These are phyloP conservation scores for Xestobium rufovillosum DNA, from an alignment of 2,888 invertebrate genomes.

Conservation along the genomic window DNA sequence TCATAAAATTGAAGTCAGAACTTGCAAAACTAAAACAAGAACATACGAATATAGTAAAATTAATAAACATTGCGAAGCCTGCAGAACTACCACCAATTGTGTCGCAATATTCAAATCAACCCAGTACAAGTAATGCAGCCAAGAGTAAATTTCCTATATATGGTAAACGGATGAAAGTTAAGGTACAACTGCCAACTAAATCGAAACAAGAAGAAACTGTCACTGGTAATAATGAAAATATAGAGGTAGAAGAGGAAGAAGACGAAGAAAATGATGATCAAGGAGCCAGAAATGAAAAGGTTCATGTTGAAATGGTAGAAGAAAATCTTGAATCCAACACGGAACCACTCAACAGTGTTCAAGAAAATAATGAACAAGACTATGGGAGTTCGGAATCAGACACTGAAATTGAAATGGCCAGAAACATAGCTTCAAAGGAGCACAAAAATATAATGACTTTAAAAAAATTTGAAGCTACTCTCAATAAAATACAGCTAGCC, in stretches of 20 bases:
- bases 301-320: slow-evolving; percentile 12
- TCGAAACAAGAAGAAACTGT: slow-evolving; percentile 19
- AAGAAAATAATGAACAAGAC: slow-evolving; percentile 3
- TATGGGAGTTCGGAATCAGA: slow-evolving; percentile 10
- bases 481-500: slow-evolving; percentile 22
- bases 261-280: slow-evolving; percentile 44
- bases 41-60: slow-evolving; percentile 56
- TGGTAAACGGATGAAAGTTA: slow-evolving; percentile 50
- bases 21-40: slow-evolving; percentile 63
- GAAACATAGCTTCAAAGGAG: neutral
- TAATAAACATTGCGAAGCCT: slow-evolving; percentile 70
- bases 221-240: slow-evolving; percentile 34
- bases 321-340: slow-evolving; percentile 11
- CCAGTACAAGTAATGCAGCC: slow-evolving; percentile 20
- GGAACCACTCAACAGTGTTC: slow-evolving; percentile 7
- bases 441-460: slow-evolving; percentile 20
- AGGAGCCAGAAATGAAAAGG: slow-evolving; percentile 13
- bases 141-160: slow-evolving; percentile 41
- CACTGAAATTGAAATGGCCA: slow-evolving; percentile 8
- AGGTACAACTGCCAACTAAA: slow-evolving; percentile 43
- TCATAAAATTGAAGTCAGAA: slow-evolving; percentile 62
- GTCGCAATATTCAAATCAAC: slow-evolving; percentile 21
- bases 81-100: slow-evolving; percentile 51
- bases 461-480: slow-evolving; percentile 24
- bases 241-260: slow-evolving; percentile 49